phyloP scores from a whole-genome alignment of 2,113 vertebrate species.

The Heliornis fulica region DNA sequence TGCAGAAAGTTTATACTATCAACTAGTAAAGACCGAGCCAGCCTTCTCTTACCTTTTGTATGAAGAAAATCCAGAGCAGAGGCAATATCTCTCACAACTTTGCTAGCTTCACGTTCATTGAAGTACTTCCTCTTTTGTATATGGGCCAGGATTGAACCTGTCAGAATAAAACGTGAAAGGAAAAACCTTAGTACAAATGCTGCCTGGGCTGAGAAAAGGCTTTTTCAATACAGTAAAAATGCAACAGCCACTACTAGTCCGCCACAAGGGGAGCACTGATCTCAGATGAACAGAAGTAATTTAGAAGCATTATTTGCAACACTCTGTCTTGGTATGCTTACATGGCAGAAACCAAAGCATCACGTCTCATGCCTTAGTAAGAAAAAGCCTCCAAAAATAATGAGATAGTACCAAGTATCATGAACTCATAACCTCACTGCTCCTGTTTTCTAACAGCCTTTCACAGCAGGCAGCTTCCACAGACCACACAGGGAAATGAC shows the following conservation, averaged over 20 bases:
- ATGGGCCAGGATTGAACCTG: slow-evolving; percentile 92
- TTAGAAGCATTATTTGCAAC: background rate
- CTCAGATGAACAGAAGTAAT: background rate
- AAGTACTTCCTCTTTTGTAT: slow-evolving; percentile 94
- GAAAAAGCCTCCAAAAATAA: background rate
- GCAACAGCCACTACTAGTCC: background rate
- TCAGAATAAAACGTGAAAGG: background rate
- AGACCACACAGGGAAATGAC: background rate
- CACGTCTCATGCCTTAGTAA: background rate
- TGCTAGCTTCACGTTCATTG: slow-evolving; percentile 93
- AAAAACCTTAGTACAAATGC: background rate
- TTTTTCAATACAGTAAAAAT: background rate
- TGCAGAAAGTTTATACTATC: background rate
- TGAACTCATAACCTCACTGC: background rate
- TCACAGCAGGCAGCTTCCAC: background rate
- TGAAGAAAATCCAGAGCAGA: slow-evolving; percentile 92
- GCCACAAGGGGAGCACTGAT: background rate
- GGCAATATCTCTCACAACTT: slow-evolving; percentile 90
- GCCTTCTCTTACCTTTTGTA: slow-evolving; percentile 84
- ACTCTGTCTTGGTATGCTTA: background rate
- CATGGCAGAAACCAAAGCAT: background rate
- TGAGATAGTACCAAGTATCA: background rate
- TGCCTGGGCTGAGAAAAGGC: background rate
- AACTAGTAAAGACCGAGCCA: background rate
- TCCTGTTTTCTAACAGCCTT: background rate